Conservation (phyloP, 2,113 vertebrate species). For the Sinosuthora webbiana region DNA sequence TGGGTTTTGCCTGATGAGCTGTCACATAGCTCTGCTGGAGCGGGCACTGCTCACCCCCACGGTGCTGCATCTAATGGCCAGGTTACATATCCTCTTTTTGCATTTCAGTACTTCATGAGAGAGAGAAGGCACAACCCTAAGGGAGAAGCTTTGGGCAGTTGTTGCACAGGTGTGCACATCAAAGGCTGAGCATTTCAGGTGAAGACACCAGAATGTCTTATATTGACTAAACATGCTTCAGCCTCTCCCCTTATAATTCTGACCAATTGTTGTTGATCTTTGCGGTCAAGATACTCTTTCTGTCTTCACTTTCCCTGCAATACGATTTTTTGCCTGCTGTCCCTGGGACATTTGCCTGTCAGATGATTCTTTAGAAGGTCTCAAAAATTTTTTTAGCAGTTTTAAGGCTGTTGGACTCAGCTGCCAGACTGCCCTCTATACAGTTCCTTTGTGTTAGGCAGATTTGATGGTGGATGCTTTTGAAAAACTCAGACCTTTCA, state of each 20-base stretch:
- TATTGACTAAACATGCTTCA: fast-evolving
- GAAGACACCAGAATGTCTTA: background rate
- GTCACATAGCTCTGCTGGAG: background rate
- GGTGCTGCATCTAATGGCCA: background rate
- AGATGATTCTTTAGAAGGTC: background rate
- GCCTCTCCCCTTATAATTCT: background rate
- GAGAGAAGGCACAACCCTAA: background rate
- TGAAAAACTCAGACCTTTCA: background rate
- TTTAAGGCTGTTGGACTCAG: background rate
- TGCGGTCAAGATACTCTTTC: background rate
- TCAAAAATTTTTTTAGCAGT: background rate
- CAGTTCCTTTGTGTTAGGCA: fast-evolving
- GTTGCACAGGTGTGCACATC: no score
- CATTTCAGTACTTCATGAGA: fast-evolving
- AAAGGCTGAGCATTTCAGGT: background rate
- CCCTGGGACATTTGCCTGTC: background rate
- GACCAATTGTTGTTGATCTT: background rate
- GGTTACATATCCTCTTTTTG: fast-evolving
- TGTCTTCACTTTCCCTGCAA: background rate
- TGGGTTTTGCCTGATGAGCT: background rate
- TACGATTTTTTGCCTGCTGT: background rate
- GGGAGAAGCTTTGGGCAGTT: background rate
- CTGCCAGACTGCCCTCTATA: background rate
- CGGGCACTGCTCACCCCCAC: fast-evolving
- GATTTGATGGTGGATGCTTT: background rate